Evolutionary conservation across 2,113 vertebrate genomes (phyloP), one percentile per base, ranked within the genome.

Genomic region (Collichthys lucidus): DNA sequence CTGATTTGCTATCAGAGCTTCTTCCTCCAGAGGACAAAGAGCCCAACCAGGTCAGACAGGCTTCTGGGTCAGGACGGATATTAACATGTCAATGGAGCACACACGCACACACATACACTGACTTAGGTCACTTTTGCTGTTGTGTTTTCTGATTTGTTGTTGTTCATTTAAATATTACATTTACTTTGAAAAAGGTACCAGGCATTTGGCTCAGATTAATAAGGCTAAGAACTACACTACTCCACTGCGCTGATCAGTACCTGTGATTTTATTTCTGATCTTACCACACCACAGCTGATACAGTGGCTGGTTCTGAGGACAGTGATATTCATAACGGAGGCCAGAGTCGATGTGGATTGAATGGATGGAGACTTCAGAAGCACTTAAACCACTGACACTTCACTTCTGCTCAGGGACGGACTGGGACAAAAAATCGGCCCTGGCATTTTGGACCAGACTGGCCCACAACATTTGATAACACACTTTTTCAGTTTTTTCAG

Each of bases 61-160:
- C 83, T 83, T 88, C 74, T 89, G 77, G 90, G 90, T 90, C 78
- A 86, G 52, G 56, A 9, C 2, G 50, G 44, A 42, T 76, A 89
- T 91, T 92, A 88, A 75, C 89, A 86, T 89, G 68, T 92, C 83
- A 89, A 87, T 91, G 77, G 76, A 60, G 56, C 3, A 22, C 65
- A 47, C 50, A 35, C 14, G 16, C 49, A 62, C 20, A 19, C 15
- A 49, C 52, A 57, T 40, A 56, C 40, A 24, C 19, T 40, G 35
- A 40, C 35, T 40, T 40, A 40, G 35, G 35, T 40, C 35, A 40
- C 35, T 40, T 40, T 8, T 40, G 31, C 31, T 35, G 31, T 35
- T 35, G 31, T 35, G 31, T 35, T 35, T 6, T 31, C 31, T 31
- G 31, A 5, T 31, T 31, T 31, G 31, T 31, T 31, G 29, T 29